These are phyloP conservation scores for Nycticebus coucang DNA, from an alignment of 2,113 vertebrate species.

Conservation along the genomic window DNA sequence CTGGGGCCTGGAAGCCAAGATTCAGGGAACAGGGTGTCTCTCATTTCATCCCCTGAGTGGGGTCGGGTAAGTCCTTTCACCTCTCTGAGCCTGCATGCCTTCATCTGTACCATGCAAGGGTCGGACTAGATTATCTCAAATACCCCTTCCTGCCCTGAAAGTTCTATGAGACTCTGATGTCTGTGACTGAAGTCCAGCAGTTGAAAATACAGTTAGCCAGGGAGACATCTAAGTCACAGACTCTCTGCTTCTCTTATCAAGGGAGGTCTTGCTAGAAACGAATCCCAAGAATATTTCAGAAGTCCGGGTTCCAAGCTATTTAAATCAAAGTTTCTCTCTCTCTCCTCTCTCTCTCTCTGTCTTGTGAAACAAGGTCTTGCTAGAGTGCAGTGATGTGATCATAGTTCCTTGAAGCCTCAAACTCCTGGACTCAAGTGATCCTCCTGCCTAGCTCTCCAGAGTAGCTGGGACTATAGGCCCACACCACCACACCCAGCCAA, in stretches of 20 bases:
- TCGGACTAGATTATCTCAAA: not conserved
- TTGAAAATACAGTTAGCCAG: not conserved
- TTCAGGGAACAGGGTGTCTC: not conserved
- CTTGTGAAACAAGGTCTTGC: no score
- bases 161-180: not conserved
- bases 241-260: not conserved
- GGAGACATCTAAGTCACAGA: not conserved
- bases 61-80: not conserved
- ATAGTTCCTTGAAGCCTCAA: no score
- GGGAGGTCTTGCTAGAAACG: not conserved
- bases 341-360: no score
- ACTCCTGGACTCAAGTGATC: no score
- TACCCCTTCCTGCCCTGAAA: not conserved
- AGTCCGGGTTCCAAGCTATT: not conserved
- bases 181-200: not conserved
- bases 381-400: no score
- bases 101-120: not conserved
- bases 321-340: not conserved
- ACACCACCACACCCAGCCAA: no score
- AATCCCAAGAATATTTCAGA: not conserved
- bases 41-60: not conserved
- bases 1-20: not conserved
- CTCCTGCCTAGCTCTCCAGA: no score
- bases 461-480: no score
- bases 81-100: not conserved